phyloP scores from a whole-genome alignment of 2,113 vertebrate species.

The Lichenostomus cassidix region DNA sequence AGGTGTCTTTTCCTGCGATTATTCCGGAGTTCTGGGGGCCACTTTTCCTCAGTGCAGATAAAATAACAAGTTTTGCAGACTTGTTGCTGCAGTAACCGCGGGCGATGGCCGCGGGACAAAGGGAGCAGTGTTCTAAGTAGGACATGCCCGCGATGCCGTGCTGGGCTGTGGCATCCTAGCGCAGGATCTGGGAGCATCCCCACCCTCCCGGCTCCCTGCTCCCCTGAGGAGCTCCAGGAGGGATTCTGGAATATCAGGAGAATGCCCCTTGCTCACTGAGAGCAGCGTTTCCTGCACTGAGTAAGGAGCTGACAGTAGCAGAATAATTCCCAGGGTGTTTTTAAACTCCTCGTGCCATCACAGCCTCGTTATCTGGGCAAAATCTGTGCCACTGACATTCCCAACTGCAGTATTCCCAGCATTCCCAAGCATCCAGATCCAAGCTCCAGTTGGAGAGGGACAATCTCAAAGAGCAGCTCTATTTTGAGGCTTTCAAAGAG shows the following conservation, averaged over 20 bases:
- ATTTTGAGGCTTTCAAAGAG: background rate
- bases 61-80: slow-evolving; percentile 41
- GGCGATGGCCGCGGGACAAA: slow-evolving; percentile 20
- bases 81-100: slow-evolving; percentile 52
- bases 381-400: background rate
- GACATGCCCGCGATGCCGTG: background rate
- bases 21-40: background rate
- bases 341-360: background rate
- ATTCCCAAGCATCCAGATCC: background rate
- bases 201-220: background rate
- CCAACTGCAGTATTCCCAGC: background rate
- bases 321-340: background rate
- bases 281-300: background rate
- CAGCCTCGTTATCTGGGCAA: background rate
- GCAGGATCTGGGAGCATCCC: background rate
- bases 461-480: background rate
- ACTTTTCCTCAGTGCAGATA: background rate
- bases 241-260: background rate
- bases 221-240: background rate
- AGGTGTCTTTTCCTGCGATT: background rate
- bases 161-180: background rate
- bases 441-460: background rate
- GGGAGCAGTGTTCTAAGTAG: slow-evolving; percentile 61
- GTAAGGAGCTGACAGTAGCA: background rate
- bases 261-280: background rate